These are phyloP conservation scores for Zonitis immaculata DNA, from an alignment of 2,888 invertebrate species.

Conservation along the genomic window DNA sequence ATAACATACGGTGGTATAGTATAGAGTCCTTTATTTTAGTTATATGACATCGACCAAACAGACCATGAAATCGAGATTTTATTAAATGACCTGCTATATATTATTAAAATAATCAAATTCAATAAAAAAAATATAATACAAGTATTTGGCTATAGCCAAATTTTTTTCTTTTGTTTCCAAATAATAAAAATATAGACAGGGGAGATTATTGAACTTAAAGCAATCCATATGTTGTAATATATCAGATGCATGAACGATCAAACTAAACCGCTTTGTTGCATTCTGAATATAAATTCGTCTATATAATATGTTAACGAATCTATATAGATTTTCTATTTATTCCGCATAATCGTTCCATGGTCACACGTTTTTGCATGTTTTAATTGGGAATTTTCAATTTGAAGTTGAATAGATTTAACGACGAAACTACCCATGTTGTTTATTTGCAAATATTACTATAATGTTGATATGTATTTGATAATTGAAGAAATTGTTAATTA, in stretches of 20 bases:
- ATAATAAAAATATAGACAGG: too few species aligned
- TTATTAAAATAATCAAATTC: constrained; percentile 25
- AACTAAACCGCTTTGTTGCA: constrained; percentile 10
- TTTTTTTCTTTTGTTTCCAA: too few species aligned
- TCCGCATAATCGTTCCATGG: constrained; percentile 34
- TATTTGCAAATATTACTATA: too few species aligned
- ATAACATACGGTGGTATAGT: too few species aligned
- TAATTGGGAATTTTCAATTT: constrained; percentile 23
- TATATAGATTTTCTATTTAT: constrained; percentile 23
- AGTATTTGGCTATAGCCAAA: too few species aligned
- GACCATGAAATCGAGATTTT: constrained; percentile 32
- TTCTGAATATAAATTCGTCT: constrained; percentile 13
- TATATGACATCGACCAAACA: constrained; percentile 29
- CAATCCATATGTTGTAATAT: background rate
- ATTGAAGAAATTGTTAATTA: background rate
- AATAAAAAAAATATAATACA: too few species aligned
- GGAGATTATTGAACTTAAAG: background rate
- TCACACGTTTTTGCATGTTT: constrained; percentile 34
- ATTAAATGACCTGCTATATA: constrained; percentile 32
- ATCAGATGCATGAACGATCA: background rate
- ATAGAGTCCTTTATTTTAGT: constrained; percentile 30
- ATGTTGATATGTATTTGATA: too few species aligned
- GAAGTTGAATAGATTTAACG: background rate
- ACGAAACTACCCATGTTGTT: too few species aligned
- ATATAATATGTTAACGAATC: constrained; percentile 20